A percentile compares a stretch with the other conserved stretches of the same genome.
Evolutionary conservation across 1,140 invertebrate genomes (phyloP).

Genomic region (Halictus rubicundus): DNA sequence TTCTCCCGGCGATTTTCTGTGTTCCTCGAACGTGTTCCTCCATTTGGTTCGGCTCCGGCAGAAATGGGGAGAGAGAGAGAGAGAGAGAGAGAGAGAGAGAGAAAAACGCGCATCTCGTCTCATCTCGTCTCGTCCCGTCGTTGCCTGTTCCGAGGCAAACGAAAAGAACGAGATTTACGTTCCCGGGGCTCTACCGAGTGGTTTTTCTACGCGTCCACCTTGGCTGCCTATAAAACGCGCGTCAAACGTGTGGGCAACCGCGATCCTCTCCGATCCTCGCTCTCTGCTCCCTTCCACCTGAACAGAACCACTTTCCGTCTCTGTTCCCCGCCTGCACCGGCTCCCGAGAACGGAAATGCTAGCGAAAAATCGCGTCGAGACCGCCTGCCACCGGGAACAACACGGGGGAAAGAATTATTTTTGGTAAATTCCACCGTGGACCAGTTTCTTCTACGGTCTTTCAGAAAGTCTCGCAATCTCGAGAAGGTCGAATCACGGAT

Average conservation of each 20-base stretch:
- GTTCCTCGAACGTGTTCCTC: conserved; percentile 45
- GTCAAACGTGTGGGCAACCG: conserved; percentile 51
- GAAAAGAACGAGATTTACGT: conserved; percentile 59
- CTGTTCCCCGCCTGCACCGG: background rate
- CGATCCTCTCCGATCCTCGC: conserved; percentile 28
- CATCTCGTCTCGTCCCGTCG: no score
- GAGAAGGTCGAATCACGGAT: no score
- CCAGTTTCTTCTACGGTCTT: no score
- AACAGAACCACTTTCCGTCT: conserved; percentile 24
- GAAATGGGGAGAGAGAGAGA: no score
- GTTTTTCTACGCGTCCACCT: conserved; percentile 60
- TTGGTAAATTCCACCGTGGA: no score
- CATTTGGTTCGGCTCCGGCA: no score
- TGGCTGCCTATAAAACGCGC: conserved; percentile 60
- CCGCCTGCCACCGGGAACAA: no score
- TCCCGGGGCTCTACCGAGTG: conserved; percentile 23
- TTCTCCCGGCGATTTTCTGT: conserved; percentile 47
- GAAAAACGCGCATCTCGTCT: no score
- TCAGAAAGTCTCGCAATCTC: no score
- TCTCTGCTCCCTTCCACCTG: conserved; percentile 23
- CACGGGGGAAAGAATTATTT: no score
- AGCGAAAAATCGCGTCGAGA: conserved; percentile 8
- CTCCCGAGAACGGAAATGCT: conserved; percentile 29
- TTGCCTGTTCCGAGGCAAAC: conserved; percentile 1
- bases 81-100: no score